Evolutionary conservation across 2,888 invertebrate genomes (phyloP), one percentile per base, ranked within the genome.

Genomic region (Isoperla grammatica): DNA sequence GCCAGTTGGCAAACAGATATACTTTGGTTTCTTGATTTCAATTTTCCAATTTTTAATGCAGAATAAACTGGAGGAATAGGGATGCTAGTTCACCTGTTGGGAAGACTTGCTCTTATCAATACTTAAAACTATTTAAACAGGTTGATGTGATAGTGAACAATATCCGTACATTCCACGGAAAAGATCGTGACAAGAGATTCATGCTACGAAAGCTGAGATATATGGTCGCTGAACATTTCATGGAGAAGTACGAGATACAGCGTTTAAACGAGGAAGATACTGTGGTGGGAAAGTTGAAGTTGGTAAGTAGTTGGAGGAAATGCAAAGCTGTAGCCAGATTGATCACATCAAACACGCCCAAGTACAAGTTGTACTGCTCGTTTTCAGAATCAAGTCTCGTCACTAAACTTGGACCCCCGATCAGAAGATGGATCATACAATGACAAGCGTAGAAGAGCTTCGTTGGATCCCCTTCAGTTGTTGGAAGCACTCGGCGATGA

Each of bases 171-270:
- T 89, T 83, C 68, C 70, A 78, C 72, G 48, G 75, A 46, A 68
- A 48, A 54, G 46, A 48, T 29, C 62, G 13, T 69, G 71, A 46
- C 43, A 57, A 56, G 12, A 50, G 60, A 3, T 60, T 17, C 37
- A 20, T 54, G 4, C 45, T 79, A 23, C 79, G 79, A 63, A 76
- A 74, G 60, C 71, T 82, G 13, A 73, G 80, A 35, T 70, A 72
- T 0, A 69, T 75, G 11, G 80, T 85, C 0, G 81, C 83, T 0
- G 72, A 79, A 19, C 76, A 79, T 65, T 89, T 81, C 67, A 73
- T 87, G 42, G 74, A 75, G 67, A 77, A 76, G 56, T 88, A 81
- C 70, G 76, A 80, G 40, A 70, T 88, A 46, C 74, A 72, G 61
- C 76, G 77, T 2, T 73, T 89, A 61, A 67, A 74, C 1, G 68